Evolutionary conservation across 1,140 invertebrate genomes (phyloP).

Genomic region (Chironomus tepperi): DNA sequence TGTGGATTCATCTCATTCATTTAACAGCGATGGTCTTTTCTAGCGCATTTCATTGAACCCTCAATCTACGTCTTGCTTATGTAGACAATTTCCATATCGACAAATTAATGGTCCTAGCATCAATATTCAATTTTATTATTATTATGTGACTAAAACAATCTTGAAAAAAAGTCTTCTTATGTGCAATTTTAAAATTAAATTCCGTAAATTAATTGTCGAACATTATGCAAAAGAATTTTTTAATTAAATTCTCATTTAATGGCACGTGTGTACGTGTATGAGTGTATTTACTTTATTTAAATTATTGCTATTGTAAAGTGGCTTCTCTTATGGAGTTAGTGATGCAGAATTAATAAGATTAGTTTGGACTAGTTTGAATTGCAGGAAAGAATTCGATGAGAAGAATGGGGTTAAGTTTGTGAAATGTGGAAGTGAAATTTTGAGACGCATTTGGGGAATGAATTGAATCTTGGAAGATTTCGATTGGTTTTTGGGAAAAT

Average conservation of each 20-base stretch:
- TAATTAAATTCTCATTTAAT: slow-evolving; percentile 7
- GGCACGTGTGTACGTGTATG: not conserved
- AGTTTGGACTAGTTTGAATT: not conserved
- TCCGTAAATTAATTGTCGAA: not conserved
- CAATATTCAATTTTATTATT: slow-evolving; percentile 17
- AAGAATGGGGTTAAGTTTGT: no score
- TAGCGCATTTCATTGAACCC: not conserved
- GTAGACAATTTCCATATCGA: not conserved
- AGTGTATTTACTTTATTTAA: no score
- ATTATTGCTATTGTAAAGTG: not conserved
- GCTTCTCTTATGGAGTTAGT: not conserved
- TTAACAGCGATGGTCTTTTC: not conserved
- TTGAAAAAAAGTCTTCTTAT: not conserved
- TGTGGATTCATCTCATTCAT: not conserved
- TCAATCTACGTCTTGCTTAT: not conserved
- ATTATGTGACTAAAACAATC: not conserved
- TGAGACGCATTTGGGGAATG: no score
- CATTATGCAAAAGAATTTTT: slow-evolving; percentile 10
- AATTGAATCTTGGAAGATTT: no score
- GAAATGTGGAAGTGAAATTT: no score
- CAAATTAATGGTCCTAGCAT: slow-evolving; percentile 15
- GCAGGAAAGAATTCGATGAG: not conserved
- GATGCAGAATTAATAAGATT: not conserved
- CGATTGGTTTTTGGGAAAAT: no score
- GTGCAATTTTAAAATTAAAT: slow-evolving; percentile 7